Percentiles rank a stretch among this genome's conserved stretches.
Evolutionary conservation across 2,797 vertebrate genomes (phyloP).

Genomic region (Falco rusticolus): DNA sequence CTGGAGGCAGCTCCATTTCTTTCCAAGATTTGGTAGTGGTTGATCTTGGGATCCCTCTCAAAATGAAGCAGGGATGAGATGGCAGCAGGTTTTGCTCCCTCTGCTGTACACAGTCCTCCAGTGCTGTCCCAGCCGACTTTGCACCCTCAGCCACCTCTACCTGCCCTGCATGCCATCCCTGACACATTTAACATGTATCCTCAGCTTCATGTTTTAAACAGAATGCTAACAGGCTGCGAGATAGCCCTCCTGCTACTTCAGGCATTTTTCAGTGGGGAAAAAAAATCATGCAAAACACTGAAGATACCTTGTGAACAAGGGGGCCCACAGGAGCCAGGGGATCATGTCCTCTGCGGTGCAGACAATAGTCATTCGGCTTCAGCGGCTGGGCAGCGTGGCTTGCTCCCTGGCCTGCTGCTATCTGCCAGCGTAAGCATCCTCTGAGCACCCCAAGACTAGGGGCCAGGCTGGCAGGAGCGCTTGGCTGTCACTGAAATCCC

Average conservation of each 20-base stretch:
- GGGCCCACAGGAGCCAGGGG: neutral
- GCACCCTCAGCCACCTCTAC: neutral
- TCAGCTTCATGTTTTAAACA: neutral
- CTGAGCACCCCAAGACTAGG: neutral
- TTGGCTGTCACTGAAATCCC: neutral
- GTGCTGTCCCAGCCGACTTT: neutral
- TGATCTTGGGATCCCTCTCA: neutral
- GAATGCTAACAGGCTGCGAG: neutral
- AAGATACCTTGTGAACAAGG: neutral
- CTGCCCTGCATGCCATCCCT: neutral
- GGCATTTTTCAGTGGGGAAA: neutral
- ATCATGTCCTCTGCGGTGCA: fast-evolving
- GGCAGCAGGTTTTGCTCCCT: conserved; percentile 58
- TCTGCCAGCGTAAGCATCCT: neutral
- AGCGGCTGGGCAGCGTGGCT: neutral
- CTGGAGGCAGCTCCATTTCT: neutral
- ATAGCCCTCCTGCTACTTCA: neutral
- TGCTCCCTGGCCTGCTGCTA: neutral
- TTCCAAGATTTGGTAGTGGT: neutral
- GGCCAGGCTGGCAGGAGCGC: neutral
- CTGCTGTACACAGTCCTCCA: conserved; percentile 52
- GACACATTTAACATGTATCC: neutral
- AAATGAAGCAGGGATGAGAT: neutral
- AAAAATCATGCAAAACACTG: neutral
- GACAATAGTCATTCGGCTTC: neutral